Evolutionary conservation across 2,888 invertebrate genomes (phyloP).

Genomic region (Sinopyrophorus schimmeli): DNA sequence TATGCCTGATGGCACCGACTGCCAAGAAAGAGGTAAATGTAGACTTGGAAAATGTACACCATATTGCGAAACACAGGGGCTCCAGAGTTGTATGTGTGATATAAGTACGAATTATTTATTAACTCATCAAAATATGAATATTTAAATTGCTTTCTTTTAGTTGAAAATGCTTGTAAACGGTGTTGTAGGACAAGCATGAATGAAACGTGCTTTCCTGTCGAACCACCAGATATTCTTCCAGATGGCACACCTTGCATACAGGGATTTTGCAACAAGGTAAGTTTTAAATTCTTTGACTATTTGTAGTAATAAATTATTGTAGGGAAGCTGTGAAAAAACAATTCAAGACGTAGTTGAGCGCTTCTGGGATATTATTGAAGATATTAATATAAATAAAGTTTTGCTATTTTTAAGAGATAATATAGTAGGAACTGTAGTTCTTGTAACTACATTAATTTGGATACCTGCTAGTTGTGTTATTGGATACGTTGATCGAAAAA

Average conservation of each 20-base stretch:
- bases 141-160: slow-evolving; percentile 57
- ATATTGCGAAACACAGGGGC: slow-evolving; percentile 90
- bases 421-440: slow-evolving; percentile 90
- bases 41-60: slow-evolving; percentile 89
- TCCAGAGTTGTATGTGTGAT: slow-evolving; percentile 96
- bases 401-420: slow-evolving; percentile 88
- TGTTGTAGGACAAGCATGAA: slow-evolving; percentile 92
- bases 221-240: slow-evolving; percentile 84
- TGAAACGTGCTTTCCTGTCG: slow-evolving; percentile 89
- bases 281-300: neutral
- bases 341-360: slow-evolving; percentile 94
- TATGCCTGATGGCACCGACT: slow-evolving; percentile 83
- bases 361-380: slow-evolving; percentile 97
- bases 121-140: neutral
- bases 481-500: slow-evolving; percentile 79
- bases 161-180: slow-evolving; percentile 89
- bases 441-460: slow-evolving; percentile 92
- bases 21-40: slow-evolving; percentile 91
- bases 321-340: slow-evolving; percentile 94
- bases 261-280: slow-evolving; percentile 92
- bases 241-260: slow-evolving; percentile 96
- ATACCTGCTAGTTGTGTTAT: slow-evolving; percentile 90
- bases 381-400: slow-evolving; percentile 92
- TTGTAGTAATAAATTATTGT: slow-evolving; percentile 23
- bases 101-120: too few species aligned